phyloP scores from a whole-genome alignment of 1,140 invertebrate genomes.

The Listronotus bonariensis region DNA sequence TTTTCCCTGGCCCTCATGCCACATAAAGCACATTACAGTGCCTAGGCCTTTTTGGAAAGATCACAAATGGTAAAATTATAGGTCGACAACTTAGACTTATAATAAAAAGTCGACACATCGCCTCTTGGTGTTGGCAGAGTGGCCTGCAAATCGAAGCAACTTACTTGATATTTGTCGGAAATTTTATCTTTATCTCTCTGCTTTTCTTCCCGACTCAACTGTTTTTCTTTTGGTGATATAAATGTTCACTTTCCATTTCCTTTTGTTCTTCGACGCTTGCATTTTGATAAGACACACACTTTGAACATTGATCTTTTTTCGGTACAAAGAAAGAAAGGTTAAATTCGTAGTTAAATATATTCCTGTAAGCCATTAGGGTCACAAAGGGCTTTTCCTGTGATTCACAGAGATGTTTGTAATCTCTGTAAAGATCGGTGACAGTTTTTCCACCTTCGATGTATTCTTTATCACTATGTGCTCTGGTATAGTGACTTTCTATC shows the following conservation, averaged over 20 bases:
- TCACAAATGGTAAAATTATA: slow-evolving; percentile 47
- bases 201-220: slow-evolving; percentile 45
- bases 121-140: slow-evolving; percentile 38
- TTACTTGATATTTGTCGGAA: too few species aligned
- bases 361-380: neutral
- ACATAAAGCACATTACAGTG: neutral
- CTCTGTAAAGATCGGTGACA: too few species aligned
- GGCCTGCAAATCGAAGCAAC: too few species aligned
- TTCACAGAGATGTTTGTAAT: too few species aligned
- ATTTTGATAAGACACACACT: slow-evolving; percentile 2
- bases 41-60: neutral
- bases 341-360: slow-evolving; percentile 5
- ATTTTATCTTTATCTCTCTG: slow-evolving; percentile 35
- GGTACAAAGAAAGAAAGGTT: neutral
- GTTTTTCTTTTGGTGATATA: slow-evolving; percentile 47
- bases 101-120: slow-evolving; percentile 52
- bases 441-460: too few species aligned
- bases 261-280: slow-evolving; percentile 29
- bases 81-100: slow-evolving; percentile 50
- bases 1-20: slow-evolving; percentile 3
- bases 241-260: slow-evolving; percentile 40
- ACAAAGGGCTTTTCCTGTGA: too few species aligned
- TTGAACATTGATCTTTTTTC: neutral
- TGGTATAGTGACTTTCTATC: too few species aligned
- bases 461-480: too few species aligned